These are phyloP conservation scores for Acanthococcus lagerstroemiae DNA, from an alignment of 2,888 invertebrate genomes.

Conservation along the genomic window DNA sequence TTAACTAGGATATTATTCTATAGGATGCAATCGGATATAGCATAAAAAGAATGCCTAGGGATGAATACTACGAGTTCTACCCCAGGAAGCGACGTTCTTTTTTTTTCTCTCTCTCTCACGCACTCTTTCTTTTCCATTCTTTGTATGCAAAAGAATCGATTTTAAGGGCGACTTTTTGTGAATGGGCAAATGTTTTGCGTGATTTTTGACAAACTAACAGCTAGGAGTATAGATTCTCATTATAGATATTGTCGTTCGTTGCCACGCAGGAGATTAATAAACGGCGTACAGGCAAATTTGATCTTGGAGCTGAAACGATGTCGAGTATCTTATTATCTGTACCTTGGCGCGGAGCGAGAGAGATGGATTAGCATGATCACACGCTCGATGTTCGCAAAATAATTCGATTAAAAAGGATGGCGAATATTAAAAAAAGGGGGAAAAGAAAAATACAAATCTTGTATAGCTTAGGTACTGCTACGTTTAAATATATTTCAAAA, in stretches of 20 bases:
- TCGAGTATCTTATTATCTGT: no score
- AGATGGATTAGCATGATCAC: no score
- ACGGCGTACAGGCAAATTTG: no score
- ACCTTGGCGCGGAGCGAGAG: background rate
- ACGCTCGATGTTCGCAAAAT: no score
- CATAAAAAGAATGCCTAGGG: conserved; percentile 24
- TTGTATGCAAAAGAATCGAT: conserved; percentile 10
- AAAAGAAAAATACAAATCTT: no score
- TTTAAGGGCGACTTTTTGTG: conserved; percentile 26
- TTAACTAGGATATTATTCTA: conserved; percentile 30
- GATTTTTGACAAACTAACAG: conserved; percentile 21
- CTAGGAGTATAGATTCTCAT: conserved; percentile 19
- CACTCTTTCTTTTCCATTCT: background rate
- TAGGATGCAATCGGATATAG: conserved; percentile 27
- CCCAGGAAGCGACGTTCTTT: conserved; percentile 10
- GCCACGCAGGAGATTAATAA: background rate
- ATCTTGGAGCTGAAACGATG: no score
- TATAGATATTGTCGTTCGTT: conserved; percentile 11
- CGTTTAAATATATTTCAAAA: no score
- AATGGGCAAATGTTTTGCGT: conserved; percentile 25
- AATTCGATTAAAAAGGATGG: no score
- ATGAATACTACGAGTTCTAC: conserved; percentile 19
- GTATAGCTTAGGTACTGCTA: no score
- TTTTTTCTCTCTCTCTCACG: background rate
- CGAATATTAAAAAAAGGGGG: background rate